Evolutionary conservation across 2,888 invertebrate genomes (phyloP), one percentile per base, ranked within the genome.

Genomic region (Hydraecia micacea): DNA sequence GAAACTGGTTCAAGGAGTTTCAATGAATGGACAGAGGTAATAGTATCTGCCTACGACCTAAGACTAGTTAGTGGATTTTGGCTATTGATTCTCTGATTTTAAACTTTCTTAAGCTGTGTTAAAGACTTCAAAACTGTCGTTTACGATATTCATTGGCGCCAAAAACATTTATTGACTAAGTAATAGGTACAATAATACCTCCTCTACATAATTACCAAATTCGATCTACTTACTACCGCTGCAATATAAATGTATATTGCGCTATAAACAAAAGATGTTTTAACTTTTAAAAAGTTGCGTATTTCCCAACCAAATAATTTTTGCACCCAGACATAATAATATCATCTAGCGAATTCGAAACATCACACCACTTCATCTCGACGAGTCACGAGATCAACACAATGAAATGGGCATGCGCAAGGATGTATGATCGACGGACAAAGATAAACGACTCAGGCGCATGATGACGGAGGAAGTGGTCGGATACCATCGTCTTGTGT

Each of bases 371-470:
- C 75, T 69, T 28, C 36, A 36, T 13, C 74, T 69, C 49, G 15
- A 66, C 46, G 75, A 42, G 66, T 74, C 69, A 52, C 63, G 62
- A 49, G 78, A 69, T n/a, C 63, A 46, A 46, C 75, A 74, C 76
- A 83, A 85, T 81, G 69, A 77, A 83, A 83, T 76, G 86, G 81
- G 55, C 81, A 73, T 55, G 66, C 85, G 83, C 83, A 86, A 82
- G 83, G 83, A 74, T 79, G 74, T 75, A 32, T 67, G 75, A 83
- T 86, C 84, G 79, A 86, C 86, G 79, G 66, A 83, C 83, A 86
- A 83, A 83, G 82, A 82, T 84, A 82, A 83, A 73, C 81, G 72
- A 75, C 52, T 85, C 70, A 63, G 39, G 78, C 81, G 83, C 78
- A 73, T 18, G 77, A 77, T 58, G 68, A 62, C 80, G 39, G 46